These are phyloP conservation scores for Tragopan temminckii DNA, from an alignment of 2,797 vertebrate species.

Conservation along the genomic window DNA sequence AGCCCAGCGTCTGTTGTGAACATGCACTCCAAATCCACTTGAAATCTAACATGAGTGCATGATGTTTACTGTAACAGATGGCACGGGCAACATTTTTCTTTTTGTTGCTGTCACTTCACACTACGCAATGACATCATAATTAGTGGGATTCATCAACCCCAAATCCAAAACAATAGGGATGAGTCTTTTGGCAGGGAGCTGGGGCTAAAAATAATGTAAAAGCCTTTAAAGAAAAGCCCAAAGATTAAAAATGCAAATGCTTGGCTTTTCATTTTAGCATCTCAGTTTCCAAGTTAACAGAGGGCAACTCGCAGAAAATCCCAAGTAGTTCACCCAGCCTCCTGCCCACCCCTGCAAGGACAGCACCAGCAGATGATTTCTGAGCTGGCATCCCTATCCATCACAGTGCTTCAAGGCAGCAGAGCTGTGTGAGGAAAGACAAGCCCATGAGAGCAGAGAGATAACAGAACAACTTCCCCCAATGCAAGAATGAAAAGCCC, in stretches of 20 bases:
- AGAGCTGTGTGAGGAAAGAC: neutral
- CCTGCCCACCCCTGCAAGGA: neutral
- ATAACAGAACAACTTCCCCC: neutral
- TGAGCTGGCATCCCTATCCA: neutral
- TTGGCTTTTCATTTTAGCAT: constrained; percentile 20
- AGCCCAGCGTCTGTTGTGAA: neutral
- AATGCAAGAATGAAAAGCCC: neutral
- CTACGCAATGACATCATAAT: neutral
- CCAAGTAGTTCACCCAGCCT: neutral
- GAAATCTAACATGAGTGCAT: neutral
- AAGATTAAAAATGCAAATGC: constrained; percentile 44
- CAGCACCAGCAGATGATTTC: neutral
- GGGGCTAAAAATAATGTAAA: constrained; percentile 18
- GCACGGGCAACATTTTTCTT: neutral
- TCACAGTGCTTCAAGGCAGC: neutral
- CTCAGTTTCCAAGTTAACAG: neutral
- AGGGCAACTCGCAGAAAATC: neutral
- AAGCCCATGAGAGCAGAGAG: neutral
- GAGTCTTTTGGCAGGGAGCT: constrained; percentile 29
- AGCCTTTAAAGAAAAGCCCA: constrained; percentile 22
- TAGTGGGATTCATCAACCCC: constrained; percentile 23
- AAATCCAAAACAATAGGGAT: constrained; percentile 18
- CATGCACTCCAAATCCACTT: neutral
- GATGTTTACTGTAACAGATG: constrained; percentile 23
- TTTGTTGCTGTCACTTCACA: constrained; percentile 44